phyloP scores from a whole-genome alignment of 1,140 invertebrate genomes.

The Drosophila ficusphila region DNA sequence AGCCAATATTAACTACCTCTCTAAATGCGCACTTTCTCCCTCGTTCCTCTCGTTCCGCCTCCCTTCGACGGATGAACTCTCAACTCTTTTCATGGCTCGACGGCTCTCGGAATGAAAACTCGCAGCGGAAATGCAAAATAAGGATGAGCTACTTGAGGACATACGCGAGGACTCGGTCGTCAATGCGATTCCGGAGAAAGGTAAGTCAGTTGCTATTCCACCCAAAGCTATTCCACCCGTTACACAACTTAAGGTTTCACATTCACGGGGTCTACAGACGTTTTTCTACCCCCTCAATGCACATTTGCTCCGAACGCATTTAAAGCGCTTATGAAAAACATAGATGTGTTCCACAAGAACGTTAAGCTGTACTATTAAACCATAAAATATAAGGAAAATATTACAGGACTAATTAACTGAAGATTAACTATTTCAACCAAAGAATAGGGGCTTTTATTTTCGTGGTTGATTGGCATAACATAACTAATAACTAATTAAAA shows the following conservation, averaged over 20 bases:
- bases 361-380: no score
- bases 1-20: conserved; percentile 63
- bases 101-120: conserved; percentile 18
- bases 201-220: conserved; percentile 49
- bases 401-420: no score
- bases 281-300: neutral
- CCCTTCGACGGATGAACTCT: conserved; percentile 9
- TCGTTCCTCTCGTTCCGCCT: conserved; percentile 12
- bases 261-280: neutral
- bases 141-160: conserved; percentile 81
- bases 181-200: conserved; percentile 82
- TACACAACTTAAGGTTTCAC: conserved; percentile 17
- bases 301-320: neutral
- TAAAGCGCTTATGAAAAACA: no score
- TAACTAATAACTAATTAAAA: no score
- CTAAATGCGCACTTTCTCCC: conserved; percentile 50
- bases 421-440: no score
- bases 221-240: neutral
- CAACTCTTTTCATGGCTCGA: conserved; percentile 33
- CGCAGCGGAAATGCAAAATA: conserved; percentile 81
- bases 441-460: no score
- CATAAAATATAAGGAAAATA: no score
- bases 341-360: no score
- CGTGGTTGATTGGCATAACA: no score
- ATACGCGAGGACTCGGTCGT: conserved; percentile 79